Evolutionary conservation across 2,888 invertebrate genomes (phyloP).

Genomic region (Cremastinae sp.): DNA sequence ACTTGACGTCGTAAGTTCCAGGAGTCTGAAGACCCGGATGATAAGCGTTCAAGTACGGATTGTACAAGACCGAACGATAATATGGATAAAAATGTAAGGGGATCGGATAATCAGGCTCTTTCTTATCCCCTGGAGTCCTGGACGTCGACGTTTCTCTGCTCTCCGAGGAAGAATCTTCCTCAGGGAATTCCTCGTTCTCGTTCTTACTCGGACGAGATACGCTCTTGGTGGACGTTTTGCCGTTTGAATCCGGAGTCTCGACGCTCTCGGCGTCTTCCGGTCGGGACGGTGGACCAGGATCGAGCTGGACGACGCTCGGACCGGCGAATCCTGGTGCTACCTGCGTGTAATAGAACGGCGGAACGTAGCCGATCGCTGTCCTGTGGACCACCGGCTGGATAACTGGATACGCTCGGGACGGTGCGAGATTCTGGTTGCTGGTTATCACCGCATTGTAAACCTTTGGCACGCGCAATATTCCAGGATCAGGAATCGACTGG

Average conservation of each 20-base stretch:
- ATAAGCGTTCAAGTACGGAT: slow-evolving; percentile 73
- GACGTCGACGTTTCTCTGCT: slow-evolving; percentile 27
- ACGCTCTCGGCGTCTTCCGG: slow-evolving; percentile 50
- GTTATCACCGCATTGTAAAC: slow-evolving; percentile 91
- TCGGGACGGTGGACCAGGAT: slow-evolving; percentile 40
- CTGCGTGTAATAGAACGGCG: slow-evolving; percentile 74
- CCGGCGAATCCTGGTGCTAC: slow-evolving; percentile 69
- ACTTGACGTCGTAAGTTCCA: slow-evolving; percentile 71
- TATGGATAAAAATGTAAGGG: slow-evolving; percentile 77
- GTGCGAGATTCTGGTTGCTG: slow-evolving; percentile 88
- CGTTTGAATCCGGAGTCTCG: slow-evolving; percentile 21
- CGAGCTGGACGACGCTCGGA: slow-evolving; percentile 63
- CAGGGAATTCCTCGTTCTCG: slow-evolving; percentile 34
- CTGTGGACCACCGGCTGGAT: slow-evolving; percentile 87
- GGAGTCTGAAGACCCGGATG: slow-evolving; percentile 68
- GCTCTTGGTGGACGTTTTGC: slow-evolving; percentile 26
- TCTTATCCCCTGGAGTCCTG: slow-evolving; percentile 25
- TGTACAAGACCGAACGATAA: slow-evolving; percentile 75
- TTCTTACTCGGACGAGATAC: slow-evolving; percentile 21
- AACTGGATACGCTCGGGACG: slow-evolving; percentile 88
- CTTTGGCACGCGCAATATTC: slow-evolving; percentile 85
- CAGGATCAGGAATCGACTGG: slow-evolving; percentile 75
- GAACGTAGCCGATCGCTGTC: slow-evolving; percentile 81
- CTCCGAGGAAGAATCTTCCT: slow-evolving; percentile 25
- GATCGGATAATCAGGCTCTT: slow-evolving; percentile 58